Base-by-base conservation (phyloP, 2,888 invertebrate genomes). In the Agrochola circellaris region DNA sequence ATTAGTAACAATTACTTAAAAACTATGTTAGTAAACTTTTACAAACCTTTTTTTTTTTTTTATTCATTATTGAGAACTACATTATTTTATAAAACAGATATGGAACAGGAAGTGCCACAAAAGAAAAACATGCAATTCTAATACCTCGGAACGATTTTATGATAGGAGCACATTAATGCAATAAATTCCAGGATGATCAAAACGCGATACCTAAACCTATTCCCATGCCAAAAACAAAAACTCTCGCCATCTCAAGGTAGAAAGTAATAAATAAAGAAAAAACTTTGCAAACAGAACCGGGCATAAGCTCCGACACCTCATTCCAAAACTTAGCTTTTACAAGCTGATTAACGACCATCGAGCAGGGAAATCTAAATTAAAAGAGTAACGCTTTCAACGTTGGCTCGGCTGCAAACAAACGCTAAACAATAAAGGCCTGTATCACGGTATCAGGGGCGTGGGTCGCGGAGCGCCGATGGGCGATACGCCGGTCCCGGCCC, bases 311-410 rank as follows among this genome's bases (percentile, higher is more conserved):
- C 60, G 69, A 79, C 71, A 76, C 72, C 60, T 82, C 68, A 61
- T 75, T 73, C 68, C 62, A 77, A 65, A 78, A 87, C 79, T 82
- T 76, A 61, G 76, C 83, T 78, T 66, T 85, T 87, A 72, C 72
- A 79, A 68, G 66, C 86, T 87, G 86, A 87, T 85, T 88, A 88
- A 87, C 88, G 82, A 79, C 73, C 77, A 56, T 69, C 78, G 78
- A 79, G 69, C 75, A 56, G 68, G 72, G 77, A 75, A 82, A 87
- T 87, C 77, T 84, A 77, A 88, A 82, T 85, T 88, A 82, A 87
- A 87, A 82, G 82, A 80, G 82, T 80, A 82, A 80, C 70, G 85
- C 70, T 81, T 73, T 83, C 81, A 73, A 45, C 77, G 78, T 64
- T 60, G 68, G 87, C 54, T 75, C 61, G 62, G 71, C 76, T 73